Percentiles rank a stretch among this genome's conserved stretches.
Conservation (phyloP, 2,888 invertebrate genomes). For the Lepidocyrtinus sp. region DNA sequence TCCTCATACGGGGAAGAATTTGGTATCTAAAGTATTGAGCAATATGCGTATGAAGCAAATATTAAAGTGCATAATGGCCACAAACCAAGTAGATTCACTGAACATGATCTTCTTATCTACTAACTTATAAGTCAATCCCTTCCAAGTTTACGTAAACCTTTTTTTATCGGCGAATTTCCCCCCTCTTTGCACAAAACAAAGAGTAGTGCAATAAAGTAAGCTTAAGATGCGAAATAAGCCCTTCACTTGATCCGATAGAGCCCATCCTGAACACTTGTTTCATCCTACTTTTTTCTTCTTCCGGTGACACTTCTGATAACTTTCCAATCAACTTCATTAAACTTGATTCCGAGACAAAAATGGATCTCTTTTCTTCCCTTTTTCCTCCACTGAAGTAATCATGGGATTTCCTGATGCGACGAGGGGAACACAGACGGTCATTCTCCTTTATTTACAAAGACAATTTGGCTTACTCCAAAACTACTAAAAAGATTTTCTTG, state of each 20-base stretch:
- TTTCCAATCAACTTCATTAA: slow-evolving; percentile 24
- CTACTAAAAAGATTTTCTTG: too few relatives aligned
- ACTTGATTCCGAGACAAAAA: slow-evolving; percentile 21
- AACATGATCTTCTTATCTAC: too few relatives aligned
- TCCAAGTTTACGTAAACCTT: too few relatives aligned
- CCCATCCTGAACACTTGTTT: background rate
- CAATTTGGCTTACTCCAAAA: background rate
- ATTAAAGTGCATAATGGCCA: too few relatives aligned
- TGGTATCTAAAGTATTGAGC: too few relatives aligned
- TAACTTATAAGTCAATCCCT: too few relatives aligned
- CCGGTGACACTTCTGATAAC: slow-evolving; percentile 18
- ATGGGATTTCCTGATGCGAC: background rate
- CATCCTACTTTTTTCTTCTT: background rate
- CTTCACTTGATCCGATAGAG: background rate
- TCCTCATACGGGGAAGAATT: too few relatives aligned
- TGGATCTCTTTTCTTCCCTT: background rate
- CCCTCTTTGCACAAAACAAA: background rate
- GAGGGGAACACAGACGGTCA: background rate
- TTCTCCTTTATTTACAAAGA: background rate
- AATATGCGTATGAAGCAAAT: too few relatives aligned
- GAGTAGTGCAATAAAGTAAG: background rate
- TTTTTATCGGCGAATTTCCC: too few relatives aligned
- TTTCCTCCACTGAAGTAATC: background rate
- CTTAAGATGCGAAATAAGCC: background rate
- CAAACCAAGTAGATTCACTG: too few relatives aligned